Percentiles rank a stretch among this genome's conserved stretches.
These are phyloP conservation scores for Malurus alboscapulatus DNA, from an alignment of 2,113 vertebrate species.

Conservation along the genomic window DNA sequence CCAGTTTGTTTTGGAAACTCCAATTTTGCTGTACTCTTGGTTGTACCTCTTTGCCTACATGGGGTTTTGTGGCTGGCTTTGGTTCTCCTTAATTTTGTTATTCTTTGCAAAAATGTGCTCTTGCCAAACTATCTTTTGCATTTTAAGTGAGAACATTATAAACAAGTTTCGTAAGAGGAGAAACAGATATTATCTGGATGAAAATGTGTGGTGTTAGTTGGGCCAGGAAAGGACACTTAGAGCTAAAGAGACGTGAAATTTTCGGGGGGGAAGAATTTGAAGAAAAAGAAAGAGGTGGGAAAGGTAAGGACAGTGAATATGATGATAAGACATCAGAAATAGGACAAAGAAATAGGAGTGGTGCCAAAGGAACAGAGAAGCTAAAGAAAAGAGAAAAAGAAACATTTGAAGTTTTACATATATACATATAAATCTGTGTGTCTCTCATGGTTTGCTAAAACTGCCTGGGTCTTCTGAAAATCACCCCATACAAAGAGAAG, in stretches of 20 bases:
- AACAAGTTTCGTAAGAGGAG: neutral
- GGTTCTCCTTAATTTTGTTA: neutral
- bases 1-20: neutral
- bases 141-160: neutral
- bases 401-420: neutral
- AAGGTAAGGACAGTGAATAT: neutral
- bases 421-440: neutral
- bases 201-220: neutral
- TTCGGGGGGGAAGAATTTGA: neutral
- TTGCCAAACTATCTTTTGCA: neutral
- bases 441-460: slow-evolving; percentile 15
- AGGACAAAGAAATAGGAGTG: neutral
- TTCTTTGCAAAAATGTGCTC: neutral
- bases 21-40: neutral
- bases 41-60: neutral
- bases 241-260: neutral
- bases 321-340: neutral
- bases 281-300: neutral
- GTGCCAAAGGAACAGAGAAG: neutral
- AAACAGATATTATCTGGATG: neutral
- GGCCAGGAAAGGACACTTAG: neutral
- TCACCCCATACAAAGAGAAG: neutral
- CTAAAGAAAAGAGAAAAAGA: neutral
- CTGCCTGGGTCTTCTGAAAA: neutral
- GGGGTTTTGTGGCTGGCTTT: neutral